Base-by-base conservation (phyloP, 2,113 vertebrate genomes). In the Corythaixoides concolor region DNA sequence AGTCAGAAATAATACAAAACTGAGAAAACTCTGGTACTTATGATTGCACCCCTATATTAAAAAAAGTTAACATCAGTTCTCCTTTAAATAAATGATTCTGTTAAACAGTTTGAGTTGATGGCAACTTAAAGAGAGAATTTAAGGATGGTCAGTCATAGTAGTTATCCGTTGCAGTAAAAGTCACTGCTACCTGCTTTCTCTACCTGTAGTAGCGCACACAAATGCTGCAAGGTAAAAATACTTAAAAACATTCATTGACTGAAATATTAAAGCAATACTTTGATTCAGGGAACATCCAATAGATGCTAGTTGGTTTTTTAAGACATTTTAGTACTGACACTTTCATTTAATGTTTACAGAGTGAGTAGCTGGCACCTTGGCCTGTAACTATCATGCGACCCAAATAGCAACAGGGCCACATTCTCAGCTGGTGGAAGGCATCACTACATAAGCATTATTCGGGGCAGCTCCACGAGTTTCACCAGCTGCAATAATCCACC, bases 31-130 rank as follows among this genome's bases (percentile, higher is more conserved):
- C 30, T 19, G 37, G 52, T 30, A 60, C 45, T 76, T 39, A 39
- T 0, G 3, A 78, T 1, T 30, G 33, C 0, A 1, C 1, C 7
- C n/a, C 26, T 59, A 18, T 37, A 64, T 39, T 77, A 41, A 59
- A 45, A 68, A 66, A 85, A 43, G 41, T 43, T 23, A 82, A 53
- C 21, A 1, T 2, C 15, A 26, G 10, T 41, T 87, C 10, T 72
- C 45, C 23, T 87, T 85, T 18, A 85, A 76, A 76, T 5, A 45
- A 88, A 56, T 4, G 0, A 53, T 41, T 66, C 18, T 47, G 24
- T 76, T 64, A 28, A 89, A 50, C 24, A 19, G 23, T 53, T 32
- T 19, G 56, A 73, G 45, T 41, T 45, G 20, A 49, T 27, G 8
- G 35, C 45, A 45, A 32, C 35, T 37, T 8, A 43, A 49, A 70